phyloP scores from a whole-genome alignment of 1,140 invertebrate genomes.

The Drosophila chauvacae region DNA sequence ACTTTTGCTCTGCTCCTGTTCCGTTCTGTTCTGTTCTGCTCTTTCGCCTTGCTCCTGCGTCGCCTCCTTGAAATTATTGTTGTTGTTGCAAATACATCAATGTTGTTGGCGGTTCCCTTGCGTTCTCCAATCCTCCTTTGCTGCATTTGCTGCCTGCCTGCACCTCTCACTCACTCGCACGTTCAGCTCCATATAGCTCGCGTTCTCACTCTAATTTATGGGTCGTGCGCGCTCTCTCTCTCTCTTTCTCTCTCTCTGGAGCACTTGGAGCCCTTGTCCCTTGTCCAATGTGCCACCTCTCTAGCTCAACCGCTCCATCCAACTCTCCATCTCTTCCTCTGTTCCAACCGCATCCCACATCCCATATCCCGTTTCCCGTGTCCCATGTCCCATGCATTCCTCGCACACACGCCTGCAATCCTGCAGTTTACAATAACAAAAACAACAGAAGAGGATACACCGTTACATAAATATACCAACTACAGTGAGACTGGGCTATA shows the following conservation, averaged over 20 bases:
- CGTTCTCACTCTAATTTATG: conserved; percentile 73
- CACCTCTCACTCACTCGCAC: conserved; percentile 37
- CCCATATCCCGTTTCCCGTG: conserved; percentile 6
- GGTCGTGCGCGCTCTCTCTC: conserved; percentile 70
- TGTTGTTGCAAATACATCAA: conserved; percentile 75
- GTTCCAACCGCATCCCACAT: conserved; percentile 21
- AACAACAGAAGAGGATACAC: conserved; percentile 52
- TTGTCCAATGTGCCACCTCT: conserved; percentile 45
- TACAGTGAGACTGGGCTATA: conserved; percentile 13
- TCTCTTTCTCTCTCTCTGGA: conserved; percentile 43
- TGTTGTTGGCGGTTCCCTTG: conserved; percentile 41
- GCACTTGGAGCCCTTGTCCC: conserved; percentile 61
- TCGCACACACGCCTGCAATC: conserved; percentile 42
- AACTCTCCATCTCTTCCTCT: conserved; percentile 13
- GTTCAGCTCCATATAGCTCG: neutral
- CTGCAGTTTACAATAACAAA: conserved; percentile 48
- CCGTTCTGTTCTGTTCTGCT: conserved; percentile 23
- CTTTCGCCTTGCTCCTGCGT: conserved; percentile 52
- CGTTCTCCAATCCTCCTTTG: conserved; percentile 15
- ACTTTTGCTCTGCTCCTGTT: conserved; percentile 19
- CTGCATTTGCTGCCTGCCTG: conserved; percentile 23
- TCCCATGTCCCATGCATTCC: conserved; percentile 36
- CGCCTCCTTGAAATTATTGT: conserved; percentile 43
- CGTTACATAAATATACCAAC: conserved; percentile 72
- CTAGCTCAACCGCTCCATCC: neutral